Base-by-base conservation (phyloP, 1,140 invertebrate species). In the Mya arenaria region DNA sequence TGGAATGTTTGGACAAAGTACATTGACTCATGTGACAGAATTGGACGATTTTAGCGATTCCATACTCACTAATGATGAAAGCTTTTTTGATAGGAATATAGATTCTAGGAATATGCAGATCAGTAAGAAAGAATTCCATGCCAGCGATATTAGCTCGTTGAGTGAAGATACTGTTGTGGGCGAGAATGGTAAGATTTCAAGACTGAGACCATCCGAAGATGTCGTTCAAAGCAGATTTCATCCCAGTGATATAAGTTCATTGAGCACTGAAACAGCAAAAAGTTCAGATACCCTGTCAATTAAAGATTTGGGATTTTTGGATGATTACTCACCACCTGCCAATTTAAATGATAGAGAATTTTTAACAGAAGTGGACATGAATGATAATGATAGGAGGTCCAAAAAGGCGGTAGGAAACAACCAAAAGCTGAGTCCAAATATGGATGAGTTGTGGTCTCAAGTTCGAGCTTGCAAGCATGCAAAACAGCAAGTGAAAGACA, bases 391-490 rank as follows among this genome's bases (percentile, higher is more conserved):
- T n/a, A n/a, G n/a, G n/a, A n/a, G n/a, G n/a, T n/a, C n/a, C n/a
- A n/a, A n/a, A n/a, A n/a, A n/a, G n/a, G n/a, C n/a, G n/a, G n/a
- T n/a, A n/a, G 25, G 48, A 52, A 2, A 52, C 48, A 52, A 52
- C 19, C 48, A 52, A 52, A 52, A 1, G 48, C 48, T 52, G 19
- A n/a, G 48, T 23, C 19, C 19, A n/a, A 10, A 52, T 52, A 52
- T 52, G 8, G 36, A 71, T 62, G 77, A 80, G 6, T 34, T 80
- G 23, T 80, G 65, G 65, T 58, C n/a, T 60, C 19, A 62, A 36
- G 66, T 80, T 6, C 28, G 48, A 34, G 34, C 34, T 23, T 68
- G 77, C 62, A 80, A 80, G 34, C 73, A 75, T 48, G 32, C 39
- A 37, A 80, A 58, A 48, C 44, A 48, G 25, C 32, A 15, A 23